Evolutionary conservation across 2,113 vertebrate species (phyloP).

Genomic region (Ceyx cyanopectus): DNA sequence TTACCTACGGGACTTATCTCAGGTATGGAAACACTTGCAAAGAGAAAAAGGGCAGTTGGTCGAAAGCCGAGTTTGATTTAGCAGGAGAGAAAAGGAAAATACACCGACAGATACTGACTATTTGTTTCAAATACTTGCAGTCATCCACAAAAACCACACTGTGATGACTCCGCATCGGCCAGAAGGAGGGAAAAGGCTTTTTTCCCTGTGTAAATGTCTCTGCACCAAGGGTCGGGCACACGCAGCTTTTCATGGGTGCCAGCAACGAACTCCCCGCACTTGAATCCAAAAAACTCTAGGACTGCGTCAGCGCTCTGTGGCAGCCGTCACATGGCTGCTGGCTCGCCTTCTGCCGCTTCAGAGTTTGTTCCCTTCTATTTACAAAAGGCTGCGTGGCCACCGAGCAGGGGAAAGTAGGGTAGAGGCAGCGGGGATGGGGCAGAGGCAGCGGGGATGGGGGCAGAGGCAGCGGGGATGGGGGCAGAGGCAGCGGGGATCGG

Average conservation of each 20-base stretch:
- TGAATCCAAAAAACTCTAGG: neutral
- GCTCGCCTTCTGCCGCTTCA: constrained; percentile 31
- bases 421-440: neutral
- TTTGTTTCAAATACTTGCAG: neutral
- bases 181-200: neutral
- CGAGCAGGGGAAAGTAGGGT: neutral
- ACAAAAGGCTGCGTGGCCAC: neutral
- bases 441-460: neutral
- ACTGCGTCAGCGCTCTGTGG: constrained; percentile 30
- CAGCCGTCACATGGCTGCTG: constrained; percentile 27
- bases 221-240: neutral
- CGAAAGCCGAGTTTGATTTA: neutral
- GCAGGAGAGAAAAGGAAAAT: neutral
- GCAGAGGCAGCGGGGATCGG: neutral
- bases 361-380: constrained; percentile 23
- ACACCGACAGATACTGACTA: rapidly evolving
- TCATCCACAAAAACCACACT: rapidly evolving
- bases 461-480: neutral
- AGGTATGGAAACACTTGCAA: neutral
- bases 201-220: neutral
- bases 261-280: neutral
- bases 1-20: neutral
- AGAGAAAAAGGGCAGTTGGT: neutral
- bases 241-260: neutral
- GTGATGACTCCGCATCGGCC: neutral